These are phyloP conservation scores for Syncerus caffer DNA, from an alignment of 2,797 vertebrate species.

Conservation along the genomic window DNA sequence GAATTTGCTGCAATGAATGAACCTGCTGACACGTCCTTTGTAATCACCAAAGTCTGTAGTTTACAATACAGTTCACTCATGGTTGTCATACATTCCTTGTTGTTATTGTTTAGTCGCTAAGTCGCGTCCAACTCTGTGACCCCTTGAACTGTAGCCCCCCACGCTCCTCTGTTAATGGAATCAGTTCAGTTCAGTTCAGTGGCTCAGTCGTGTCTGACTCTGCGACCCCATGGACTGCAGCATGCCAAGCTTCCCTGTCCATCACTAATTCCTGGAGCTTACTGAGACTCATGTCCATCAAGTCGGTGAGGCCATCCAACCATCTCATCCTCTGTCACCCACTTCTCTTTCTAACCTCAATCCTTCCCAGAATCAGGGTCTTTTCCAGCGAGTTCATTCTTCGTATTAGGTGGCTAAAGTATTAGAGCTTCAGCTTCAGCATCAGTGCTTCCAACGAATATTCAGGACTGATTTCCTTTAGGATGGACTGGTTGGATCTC, in stretches of 20 bases:
- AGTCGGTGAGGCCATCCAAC: neutral
- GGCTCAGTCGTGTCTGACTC: neutral
- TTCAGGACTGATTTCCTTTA: neutral
- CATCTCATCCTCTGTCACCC: neutral
- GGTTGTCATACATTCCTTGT: neutral
- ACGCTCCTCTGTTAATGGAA: neutral
- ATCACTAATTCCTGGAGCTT: fast-evolving
- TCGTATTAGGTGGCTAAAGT: neutral
- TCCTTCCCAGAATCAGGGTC: neutral
- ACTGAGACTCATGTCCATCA: neutral
- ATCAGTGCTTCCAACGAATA: neutral
- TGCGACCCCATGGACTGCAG: neutral
- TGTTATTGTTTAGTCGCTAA: neutral
- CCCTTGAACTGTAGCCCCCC: neutral
- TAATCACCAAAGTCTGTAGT: neutral
- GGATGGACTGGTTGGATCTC: neutral
- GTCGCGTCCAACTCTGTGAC: neutral
- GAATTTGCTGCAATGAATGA: neutral
- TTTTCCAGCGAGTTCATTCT: neutral
- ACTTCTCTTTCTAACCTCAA: neutral
- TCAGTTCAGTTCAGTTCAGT: neutral
- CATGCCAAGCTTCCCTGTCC: neutral
- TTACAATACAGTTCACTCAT: neutral
- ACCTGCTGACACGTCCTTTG: neutral
- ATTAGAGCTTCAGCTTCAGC: neutral